Conservation (phyloP, 92 coral and sea anemone genomes). For the Hydrozoanthus gracilis region DNA sequence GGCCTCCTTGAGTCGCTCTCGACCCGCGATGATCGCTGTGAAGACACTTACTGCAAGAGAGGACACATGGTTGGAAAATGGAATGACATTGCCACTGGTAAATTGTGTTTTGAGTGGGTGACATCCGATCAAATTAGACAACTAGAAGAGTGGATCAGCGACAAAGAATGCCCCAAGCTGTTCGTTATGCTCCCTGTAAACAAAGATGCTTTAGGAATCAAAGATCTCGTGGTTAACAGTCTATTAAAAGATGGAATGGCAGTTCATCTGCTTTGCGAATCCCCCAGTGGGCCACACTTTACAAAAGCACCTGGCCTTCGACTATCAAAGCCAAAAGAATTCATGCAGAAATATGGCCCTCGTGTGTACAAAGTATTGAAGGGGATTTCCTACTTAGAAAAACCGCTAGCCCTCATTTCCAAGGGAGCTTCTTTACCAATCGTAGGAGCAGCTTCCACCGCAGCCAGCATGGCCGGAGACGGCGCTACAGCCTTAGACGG, state of each 20-base stretch:
- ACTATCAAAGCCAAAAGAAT: neutral
- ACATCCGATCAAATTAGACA: neutral
- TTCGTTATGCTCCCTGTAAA: neutral
- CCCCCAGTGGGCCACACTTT: neutral
- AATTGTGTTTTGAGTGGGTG: neutral
- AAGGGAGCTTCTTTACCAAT: neutral
- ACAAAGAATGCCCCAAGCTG: constrained; percentile 1
- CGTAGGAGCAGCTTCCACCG: neutral
- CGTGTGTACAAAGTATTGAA: neutral
- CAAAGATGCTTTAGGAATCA: neutral
- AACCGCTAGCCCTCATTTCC: neutral
- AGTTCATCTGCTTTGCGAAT: neutral
- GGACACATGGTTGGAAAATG: neutral
- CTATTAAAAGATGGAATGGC: too few species aligned
- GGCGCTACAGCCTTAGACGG: neutral
- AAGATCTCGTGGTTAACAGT: neutral
- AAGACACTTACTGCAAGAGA: neutral
- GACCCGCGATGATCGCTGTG: neutral
- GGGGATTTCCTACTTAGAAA: neutral
- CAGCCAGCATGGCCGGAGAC: neutral
- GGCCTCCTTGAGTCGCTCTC: neutral
- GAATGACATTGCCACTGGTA: neutral
- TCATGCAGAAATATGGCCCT: neutral
- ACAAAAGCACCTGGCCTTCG: neutral
- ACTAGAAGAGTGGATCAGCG: neutral